Conservation (phyloP, 2,888 invertebrate genomes). For the Clanis bilineata region DNA sequence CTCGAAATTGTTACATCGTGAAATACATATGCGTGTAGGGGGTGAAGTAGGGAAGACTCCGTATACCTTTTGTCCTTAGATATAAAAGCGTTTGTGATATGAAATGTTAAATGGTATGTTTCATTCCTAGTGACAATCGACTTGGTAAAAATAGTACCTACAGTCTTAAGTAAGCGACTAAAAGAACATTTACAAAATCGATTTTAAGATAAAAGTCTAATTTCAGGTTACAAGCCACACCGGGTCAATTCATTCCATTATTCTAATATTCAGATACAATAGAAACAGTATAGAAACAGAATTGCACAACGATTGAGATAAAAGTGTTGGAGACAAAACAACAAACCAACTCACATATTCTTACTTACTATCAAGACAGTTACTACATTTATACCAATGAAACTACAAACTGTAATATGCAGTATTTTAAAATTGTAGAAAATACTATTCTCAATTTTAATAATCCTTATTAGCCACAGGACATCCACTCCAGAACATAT, state of each 20-base stretch:
- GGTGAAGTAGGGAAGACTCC: no score
- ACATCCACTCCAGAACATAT: no score
- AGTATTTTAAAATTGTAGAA: no score
- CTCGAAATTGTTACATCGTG: slow-evolving; percentile 2
- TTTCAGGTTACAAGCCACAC: background rate
- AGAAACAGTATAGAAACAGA: background rate
- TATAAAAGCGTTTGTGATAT: background rate
- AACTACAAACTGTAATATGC: no score
- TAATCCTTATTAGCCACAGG: no score
- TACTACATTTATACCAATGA: no score
- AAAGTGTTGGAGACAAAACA: background rate
- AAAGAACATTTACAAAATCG: background rate
- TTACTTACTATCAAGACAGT: background rate
- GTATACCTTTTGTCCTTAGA: background rate
- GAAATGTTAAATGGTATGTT: background rate
- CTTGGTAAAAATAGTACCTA: background rate
- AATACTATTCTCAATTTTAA: no score
- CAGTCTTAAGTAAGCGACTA: background rate
- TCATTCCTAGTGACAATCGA: no score
- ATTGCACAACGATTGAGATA: background rate
- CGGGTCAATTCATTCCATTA: no score
- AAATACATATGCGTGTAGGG: slow-evolving; percentile 17
- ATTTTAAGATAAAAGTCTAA: background rate
- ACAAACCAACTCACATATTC: background rate
- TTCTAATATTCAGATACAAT: background rate